These are phyloP conservation scores for Pogonomyrmex barbatus DNA, from an alignment of 1,140 invertebrate species.

Conservation along the genomic window DNA sequence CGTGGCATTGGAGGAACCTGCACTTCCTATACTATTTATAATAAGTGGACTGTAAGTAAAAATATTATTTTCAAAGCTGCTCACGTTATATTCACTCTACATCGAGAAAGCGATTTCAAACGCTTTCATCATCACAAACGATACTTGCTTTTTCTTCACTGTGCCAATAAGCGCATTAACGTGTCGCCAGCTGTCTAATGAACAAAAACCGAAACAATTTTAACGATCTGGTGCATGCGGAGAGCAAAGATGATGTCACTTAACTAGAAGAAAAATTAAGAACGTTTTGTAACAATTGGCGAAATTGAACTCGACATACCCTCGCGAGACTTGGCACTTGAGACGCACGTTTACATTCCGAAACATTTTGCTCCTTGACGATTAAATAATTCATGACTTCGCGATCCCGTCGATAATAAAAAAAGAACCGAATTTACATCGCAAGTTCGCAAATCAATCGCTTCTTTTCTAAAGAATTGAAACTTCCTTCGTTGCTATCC, in stretches of 20 bases:
- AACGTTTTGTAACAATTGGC: slow-evolving; percentile 17
- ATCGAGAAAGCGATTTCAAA: neutral
- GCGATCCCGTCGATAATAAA: slow-evolving; percentile 20
- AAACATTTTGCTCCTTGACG: slow-evolving; percentile 26
- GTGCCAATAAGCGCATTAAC: neutral
- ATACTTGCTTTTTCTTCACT: neutral
- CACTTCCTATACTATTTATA: neutral
- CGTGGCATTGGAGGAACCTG: no score
- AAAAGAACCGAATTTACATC: neutral
- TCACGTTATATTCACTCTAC: neutral
- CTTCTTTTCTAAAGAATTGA: neutral
- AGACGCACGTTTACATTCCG: slow-evolving; percentile 11
- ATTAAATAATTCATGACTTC: slow-evolving; percentile 38
- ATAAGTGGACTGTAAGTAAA: neutral
- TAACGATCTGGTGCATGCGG: neutral
- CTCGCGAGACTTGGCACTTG: neutral
- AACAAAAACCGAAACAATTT: slow-evolving; percentile 32
- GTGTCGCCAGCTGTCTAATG: slow-evolving; percentile 5
- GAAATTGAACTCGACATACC: slow-evolving; percentile 11
- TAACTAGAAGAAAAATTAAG: slow-evolving; percentile 29
- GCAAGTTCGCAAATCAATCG: slow-evolving; percentile 45
- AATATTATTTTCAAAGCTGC: neutral
- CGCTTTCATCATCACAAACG: neutral
- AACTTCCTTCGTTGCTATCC: slow-evolving; percentile 35
- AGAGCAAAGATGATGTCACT: slow-evolving; percentile 1